Evolutionary conservation across 2,888 invertebrate species (phyloP), one percentile per base, ranked within the genome.

Genomic region (Troides aeacus): DNA sequence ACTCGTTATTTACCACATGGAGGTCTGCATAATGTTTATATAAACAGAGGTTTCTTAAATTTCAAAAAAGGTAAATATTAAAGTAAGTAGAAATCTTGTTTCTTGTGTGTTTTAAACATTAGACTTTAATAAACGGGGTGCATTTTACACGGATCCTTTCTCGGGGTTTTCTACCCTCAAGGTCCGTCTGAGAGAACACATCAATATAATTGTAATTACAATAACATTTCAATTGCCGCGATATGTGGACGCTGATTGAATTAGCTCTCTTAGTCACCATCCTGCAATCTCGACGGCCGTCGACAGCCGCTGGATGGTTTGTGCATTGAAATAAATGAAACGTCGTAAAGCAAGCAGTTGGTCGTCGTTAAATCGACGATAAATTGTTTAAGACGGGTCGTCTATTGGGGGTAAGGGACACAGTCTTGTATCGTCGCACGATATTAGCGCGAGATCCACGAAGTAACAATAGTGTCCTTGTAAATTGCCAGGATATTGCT

Each of bases 241-340:
- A 59, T 62, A 76, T 62, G 68, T 69, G 63, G 50, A 58, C 10
- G 64, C 66, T 67, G 72, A 73, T 75, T 75, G 74, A 73, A 75
- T 74, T 74, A 72, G 66, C 73, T 57, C 23, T 18, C 66, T 77
- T 77, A 78, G 71, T 76, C 76, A 74, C 73, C 76, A 76, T 80
- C 77, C 77, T 78, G 77, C 77, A 78, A 78, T 81, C 79, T 73
- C 73, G 68, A 72, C 78, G 77, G 74, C 75, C 76, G 77, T 72
- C 74, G 70, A 69, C 69, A 64, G 15, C 72, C 79, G 77, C 81
- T 79, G 80, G 83, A 84, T 82, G 74, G 74, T 73, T 72, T 76
- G 77, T 79, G 82, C 84, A 88, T 90, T 90, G 89, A 90, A 89
- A 92, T 77, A 91, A 91, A 92, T 92, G 91, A 92, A 92, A 79